A percentile compares a stretch with the other conserved stretches of the same genome.
phyloP scores from a whole-genome alignment of 2,113 vertebrate genomes.

The Ondatra zibethicus region DNA sequence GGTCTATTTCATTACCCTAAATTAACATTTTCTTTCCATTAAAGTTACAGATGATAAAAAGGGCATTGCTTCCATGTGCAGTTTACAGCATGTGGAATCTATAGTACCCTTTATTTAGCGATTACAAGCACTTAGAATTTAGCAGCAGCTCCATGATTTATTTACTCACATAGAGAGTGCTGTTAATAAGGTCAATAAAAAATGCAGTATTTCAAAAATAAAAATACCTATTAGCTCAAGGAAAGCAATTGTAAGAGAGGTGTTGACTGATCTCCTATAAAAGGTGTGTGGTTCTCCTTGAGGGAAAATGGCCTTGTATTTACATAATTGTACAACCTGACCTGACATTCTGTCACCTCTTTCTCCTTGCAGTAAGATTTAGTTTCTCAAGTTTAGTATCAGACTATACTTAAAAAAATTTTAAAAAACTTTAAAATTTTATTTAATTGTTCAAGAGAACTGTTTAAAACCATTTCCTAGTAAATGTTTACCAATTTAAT shows the following conservation, averaged over 20 bases:
- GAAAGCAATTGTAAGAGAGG: conserved; percentile 45
- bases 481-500: conserved; percentile 69
- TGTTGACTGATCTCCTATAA: conserved; percentile 55
- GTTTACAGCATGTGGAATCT: conserved; percentile 79
- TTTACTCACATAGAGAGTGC: conserved; percentile 25
- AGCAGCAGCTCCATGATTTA: background rate
- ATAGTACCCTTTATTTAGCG: conserved; percentile 52
- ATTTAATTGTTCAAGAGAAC: conserved; percentile 56
- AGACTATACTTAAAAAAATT: background rate
- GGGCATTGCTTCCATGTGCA: conserved; percentile 60
- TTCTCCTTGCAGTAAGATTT: conserved; percentile 56
- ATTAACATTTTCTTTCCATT: conserved; percentile 82
- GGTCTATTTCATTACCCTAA: conserved; percentile 78
- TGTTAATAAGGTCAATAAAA: conserved; percentile 67
- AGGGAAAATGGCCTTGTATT: conserved; percentile 71
- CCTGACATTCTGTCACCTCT: conserved; percentile 51
- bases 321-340: conserved; percentile 68
- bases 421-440: background rate
- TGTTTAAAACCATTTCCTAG: conserved; percentile 48
- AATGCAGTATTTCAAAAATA: conserved; percentile 69
- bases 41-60: conserved; percentile 79
- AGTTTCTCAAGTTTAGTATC: conserved; percentile 52
- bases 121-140: conserved; percentile 73
- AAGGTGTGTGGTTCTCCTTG: conserved; percentile 50
- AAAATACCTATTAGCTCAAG: conserved; percentile 64